Percentiles rank a stretch among this genome's conserved stretches.
These are phyloP conservation scores for Festucalex cinctus DNA, from an alignment of 2,113 vertebrate species.

Conservation along the genomic window DNA sequence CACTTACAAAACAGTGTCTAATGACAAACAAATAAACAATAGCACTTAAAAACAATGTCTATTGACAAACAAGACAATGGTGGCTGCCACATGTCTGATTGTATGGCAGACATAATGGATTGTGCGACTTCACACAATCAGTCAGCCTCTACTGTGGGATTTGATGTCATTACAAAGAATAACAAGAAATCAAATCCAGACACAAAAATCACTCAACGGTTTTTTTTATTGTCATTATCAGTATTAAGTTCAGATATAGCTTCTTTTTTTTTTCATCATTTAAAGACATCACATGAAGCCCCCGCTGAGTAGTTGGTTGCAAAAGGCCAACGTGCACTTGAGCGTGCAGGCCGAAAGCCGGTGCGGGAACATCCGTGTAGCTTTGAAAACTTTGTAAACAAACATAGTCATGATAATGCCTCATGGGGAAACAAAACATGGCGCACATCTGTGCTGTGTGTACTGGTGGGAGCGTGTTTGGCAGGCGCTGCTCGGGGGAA, in stretches of 20 bases:
- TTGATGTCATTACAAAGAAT: neutral
- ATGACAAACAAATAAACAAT: constrained; percentile 25
- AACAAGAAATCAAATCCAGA: constrained; percentile 2
- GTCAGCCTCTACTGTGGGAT: neutral
- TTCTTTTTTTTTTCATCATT: constrained; percentile 66
- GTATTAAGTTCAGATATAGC: constrained; percentile 68
- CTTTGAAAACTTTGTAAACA: constrained; percentile 62
- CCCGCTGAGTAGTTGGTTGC: constrained; percentile 15
- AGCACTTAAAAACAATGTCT: constrained; percentile 26
- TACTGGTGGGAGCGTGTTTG: constrained; percentile 32
- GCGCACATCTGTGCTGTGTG: constrained; percentile 33
- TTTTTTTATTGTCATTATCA: constrained; percentile 37
- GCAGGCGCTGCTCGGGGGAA: constrained; percentile 7
- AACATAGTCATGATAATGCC: constrained; percentile 43
- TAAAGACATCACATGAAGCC: constrained; percentile 19
- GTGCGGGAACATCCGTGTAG: constrained; percentile 45
- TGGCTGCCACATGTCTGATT: constrained; percentile 12
- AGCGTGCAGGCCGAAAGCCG: constrained; percentile 20
- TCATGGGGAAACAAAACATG: constrained; percentile 28
- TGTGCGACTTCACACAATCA: neutral
- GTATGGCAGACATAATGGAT: neutral
- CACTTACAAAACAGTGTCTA: constrained; percentile 28
- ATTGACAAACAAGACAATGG: constrained; percentile 25
- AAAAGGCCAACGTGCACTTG: constrained; percentile 22
- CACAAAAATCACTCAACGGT: constrained; percentile 1